Evolutionary conservation across 1,140 invertebrate species (phyloP), one percentile per base, ranked within the genome.

Genomic region (Heliconius eleuchia): DNA sequence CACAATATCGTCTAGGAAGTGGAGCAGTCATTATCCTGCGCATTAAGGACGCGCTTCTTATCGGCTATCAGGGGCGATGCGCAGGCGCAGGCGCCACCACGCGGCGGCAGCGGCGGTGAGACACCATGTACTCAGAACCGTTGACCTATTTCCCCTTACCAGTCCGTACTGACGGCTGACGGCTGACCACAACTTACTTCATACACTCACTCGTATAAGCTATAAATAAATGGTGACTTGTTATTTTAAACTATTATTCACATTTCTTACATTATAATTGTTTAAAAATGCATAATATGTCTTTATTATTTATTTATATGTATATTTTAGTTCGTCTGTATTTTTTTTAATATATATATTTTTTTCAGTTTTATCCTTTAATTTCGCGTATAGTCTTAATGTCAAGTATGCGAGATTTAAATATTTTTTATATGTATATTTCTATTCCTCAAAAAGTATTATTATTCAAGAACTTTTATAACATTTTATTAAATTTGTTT

Each of bases 61-160:
- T 75, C 57, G 37, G 27, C 19, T 39, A 74, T 74, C 19, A 66
- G 46, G 57, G 8, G 30, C 60, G 13, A 46, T 19, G 74, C 19
- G 30, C 60, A 16, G 8, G 74, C 52, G 55, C 74, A 75, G 74
- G 74, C 74, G 74, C 74, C 73, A 55, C 9, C 73, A 30, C 73
- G 73, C 46, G 46, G 16, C 46, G 19, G 73, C 23, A 23, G 39
- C 72, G 57, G 1, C 23, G 46, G 50, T 74, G 73, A 74, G 74
- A 66, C 74, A 66, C 57, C 74, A n/a, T 37, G 9, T 52, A 50
- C n/a, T 39, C 57, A 76, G 50, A 74, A 57, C 13, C 37, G 19
- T n/a, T 76, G 74, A 60, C 74, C 74, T 76, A 75, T 66, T 75
- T 75, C 74, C 1, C 6, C 55, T 55, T 60, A 75, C 34, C 73